Percentiles rank a stretch among this genome's conserved stretches.
Conservation (phyloP, 2,888 invertebrate species). For the Danaus chrysippus region DNA sequence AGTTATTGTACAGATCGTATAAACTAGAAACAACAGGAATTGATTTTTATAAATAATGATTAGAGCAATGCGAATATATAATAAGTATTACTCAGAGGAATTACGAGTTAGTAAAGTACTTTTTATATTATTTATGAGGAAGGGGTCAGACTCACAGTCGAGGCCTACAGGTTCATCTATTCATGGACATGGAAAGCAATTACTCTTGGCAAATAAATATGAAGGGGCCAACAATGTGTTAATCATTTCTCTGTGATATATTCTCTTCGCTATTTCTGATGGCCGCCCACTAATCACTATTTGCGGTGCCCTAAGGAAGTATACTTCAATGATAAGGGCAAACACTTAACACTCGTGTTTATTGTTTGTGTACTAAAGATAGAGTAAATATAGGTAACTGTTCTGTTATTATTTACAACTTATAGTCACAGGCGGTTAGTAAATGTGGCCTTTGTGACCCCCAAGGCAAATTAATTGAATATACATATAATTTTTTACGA, state of each 20-base stretch:
- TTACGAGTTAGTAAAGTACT: no score
- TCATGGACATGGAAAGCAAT: constrained; percentile 9
- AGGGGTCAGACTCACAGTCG: background rate
- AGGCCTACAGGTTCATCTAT: constrained; percentile 6
- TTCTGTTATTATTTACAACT: constrained; percentile 3
- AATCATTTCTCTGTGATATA: constrained; percentile 48
- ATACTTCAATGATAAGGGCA: constrained; percentile 22
- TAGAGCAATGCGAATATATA: no score
- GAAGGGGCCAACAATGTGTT: constrained; percentile 43
- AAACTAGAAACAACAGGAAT: no score
- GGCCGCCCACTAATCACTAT: constrained; percentile 24
- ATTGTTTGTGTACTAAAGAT: constrained; percentile 19
- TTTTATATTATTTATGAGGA: no score
- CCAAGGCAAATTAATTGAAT: background rate
- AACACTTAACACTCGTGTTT: constrained; percentile 25
- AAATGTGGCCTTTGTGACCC: background rate
- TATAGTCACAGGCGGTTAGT: background rate
- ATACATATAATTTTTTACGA: no score
- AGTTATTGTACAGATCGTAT: no score
- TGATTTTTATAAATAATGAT: no score
- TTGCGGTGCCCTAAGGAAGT: constrained; percentile 21
- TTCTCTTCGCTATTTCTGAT: constrained; percentile 23
- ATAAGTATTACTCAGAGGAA: no score
- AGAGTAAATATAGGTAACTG: constrained; percentile 15
- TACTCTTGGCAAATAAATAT: constrained; percentile 43